Evolutionary conservation across 1,140 invertebrate genomes (phyloP).

Genomic region (Pentalonia nigronervosa): DNA sequence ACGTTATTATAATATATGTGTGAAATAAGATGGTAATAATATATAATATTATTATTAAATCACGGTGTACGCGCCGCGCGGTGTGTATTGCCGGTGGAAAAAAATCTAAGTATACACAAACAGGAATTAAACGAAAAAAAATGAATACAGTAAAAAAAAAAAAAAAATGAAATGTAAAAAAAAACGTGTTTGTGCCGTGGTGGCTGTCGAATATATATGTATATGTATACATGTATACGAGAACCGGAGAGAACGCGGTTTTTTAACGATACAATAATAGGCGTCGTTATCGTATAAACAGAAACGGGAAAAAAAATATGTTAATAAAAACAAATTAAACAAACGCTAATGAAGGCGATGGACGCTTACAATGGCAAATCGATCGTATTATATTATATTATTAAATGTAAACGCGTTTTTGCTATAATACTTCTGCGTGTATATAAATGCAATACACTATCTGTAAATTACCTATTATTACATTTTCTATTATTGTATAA

Average conservation of each 20-base stretch:
- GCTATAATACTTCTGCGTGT: neutral
- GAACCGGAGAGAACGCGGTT: conserved; percentile 13
- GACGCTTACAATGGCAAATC: neutral
- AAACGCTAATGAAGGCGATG: neutral
- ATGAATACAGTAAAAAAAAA: conserved; percentile 5
- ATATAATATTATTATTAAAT: conserved; percentile 22
- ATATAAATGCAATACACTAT: neutral
- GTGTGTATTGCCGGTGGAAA: neutral
- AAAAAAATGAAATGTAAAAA: neutral
- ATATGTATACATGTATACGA: neutral
- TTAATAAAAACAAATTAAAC: conserved; percentile 39
- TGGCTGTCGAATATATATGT: neutral
- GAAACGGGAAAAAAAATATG: neutral
- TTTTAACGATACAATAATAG: conserved; percentile 50
- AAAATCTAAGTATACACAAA: neutral
- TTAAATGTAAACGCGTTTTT: neutral
- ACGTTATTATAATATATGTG: neutral
- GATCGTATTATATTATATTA: neutral
- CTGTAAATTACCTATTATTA: neutral
- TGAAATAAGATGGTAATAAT: neutral
- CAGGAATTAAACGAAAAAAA: neutral
- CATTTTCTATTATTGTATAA: neutral
- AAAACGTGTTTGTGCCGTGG: neutral
- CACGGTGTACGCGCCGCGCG: neutral
- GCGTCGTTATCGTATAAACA: conserved; percentile 36